phyloP scores from a whole-genome alignment of 2,797 vertebrate species.

The Molossus molossus region DNA sequence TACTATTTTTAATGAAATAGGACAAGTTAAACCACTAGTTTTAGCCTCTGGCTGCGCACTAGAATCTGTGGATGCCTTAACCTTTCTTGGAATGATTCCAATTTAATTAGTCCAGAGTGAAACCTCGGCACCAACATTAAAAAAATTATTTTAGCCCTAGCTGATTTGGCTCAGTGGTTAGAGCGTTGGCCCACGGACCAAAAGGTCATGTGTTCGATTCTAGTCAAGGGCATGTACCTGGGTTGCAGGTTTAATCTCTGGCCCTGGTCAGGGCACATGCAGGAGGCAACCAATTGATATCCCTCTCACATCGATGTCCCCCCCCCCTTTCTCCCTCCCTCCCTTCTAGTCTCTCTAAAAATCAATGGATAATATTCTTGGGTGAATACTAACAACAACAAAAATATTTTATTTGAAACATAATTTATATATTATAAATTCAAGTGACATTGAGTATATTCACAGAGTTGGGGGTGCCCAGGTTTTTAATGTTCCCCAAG shows the following conservation, averaged over 20 bases:
- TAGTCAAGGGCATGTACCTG: no score
- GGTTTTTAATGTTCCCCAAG: neutral
- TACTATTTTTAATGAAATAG: neutral
- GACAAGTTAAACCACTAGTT: neutral
- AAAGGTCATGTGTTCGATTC: no score
- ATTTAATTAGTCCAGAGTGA: neutral
- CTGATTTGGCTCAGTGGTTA: no score
- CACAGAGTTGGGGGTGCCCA: neutral
- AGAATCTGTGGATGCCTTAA: neutral
- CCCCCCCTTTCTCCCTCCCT: no score
- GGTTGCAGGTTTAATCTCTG: no score
- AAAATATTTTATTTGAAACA: neutral
- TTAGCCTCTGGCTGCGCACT: neutral
- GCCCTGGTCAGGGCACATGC: no score
- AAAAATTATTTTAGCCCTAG: neutral
- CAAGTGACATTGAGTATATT: neutral
- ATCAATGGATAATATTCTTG: no score
- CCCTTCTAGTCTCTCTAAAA: no score
- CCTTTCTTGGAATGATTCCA: neutral
- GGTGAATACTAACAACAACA: neutral
- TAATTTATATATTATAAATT: conserved; percentile 22
- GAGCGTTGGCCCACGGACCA: no score
- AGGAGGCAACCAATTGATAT: no score
- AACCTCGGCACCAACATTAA: neutral
- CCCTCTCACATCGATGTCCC: no score